Conservation (phyloP, 2,888 invertebrate species). For the Pediacus dermestoides region DNA sequence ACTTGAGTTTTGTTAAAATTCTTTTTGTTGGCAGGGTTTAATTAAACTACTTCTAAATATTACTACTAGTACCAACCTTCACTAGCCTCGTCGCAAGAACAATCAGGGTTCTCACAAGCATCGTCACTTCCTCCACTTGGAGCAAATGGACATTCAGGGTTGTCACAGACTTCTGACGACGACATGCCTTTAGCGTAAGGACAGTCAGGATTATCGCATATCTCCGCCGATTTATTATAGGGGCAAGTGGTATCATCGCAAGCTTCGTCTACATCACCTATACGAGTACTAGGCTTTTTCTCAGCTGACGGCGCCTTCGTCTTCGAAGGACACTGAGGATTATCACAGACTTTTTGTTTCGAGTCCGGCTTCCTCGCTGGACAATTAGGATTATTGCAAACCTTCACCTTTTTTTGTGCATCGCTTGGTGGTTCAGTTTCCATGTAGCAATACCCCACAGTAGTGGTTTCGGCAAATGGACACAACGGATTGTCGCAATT, state of each 20-base stretch:
- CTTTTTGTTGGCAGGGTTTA: too few species aligned
- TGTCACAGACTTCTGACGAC: conserved; percentile 13
- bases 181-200: conserved; percentile 14
- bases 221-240: conserved; percentile 11
- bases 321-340: conserved; percentile 13
- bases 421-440: conserved; percentile 1
- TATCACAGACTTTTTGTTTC: conserved; percentile 11
- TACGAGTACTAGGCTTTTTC: too few species aligned
- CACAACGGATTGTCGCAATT: conserved; percentile 18
- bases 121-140: conserved; percentile 6
- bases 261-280: too few species aligned
- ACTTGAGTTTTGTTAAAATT: too few species aligned
- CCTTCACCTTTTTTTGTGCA: not conserved
- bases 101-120: conserved; percentile 15
- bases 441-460: not conserved
- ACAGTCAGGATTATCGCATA: conserved; percentile 27
- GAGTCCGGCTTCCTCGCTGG: conserved; percentile 8
- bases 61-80: not conserved
- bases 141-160: conserved; percentile 30
- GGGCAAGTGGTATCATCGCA: too few species aligned
- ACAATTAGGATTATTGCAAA: conserved; percentile 11
- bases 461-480: conserved; percentile 11
- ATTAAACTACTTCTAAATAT: too few species aligned
- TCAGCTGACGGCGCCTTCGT: conserved; percentile 6
- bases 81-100: conserved; percentile 9